Conservation (phyloP, 2,113 vertebrate species). For the Laticauda laticaudata region DNA sequence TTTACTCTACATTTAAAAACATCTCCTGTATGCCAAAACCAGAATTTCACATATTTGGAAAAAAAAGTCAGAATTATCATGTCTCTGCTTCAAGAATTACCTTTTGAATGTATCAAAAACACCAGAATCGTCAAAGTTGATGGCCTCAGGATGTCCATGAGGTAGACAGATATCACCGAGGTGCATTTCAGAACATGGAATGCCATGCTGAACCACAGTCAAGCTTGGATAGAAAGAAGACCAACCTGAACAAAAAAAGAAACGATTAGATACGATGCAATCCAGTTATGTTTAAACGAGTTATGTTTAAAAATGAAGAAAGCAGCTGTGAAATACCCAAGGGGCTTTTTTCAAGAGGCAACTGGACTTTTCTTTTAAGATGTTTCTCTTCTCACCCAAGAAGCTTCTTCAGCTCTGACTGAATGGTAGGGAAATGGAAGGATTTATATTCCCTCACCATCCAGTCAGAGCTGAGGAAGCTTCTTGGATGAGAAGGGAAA, state of each 20-base stretch:
- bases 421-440: too few relatives aligned
- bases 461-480: too few relatives aligned
- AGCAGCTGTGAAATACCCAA: not conserved
- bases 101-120: slow-evolving; percentile 99
- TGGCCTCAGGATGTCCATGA: slow-evolving; percentile 96
- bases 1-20: not conserved
- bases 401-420: too few relatives aligned
- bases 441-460: too few relatives aligned
- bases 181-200: slow-evolving; percentile 97
- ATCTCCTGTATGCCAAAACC: fast-evolving
- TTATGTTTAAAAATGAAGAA: slow-evolving; percentile 24
- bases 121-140: slow-evolving; percentile 98
- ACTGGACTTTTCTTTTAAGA: too few relatives aligned
- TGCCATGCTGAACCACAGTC: slow-evolving; percentile 98
- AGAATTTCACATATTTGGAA: not conserved
- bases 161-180: slow-evolving; percentile 95
- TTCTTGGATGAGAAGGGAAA: too few relatives aligned
- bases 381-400: too few relatives aligned
- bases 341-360: too few relatives aligned
- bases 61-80: not conserved
- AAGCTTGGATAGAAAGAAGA: slow-evolving; percentile 98
- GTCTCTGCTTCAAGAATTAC: slow-evolving; percentile 67
- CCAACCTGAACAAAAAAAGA: slow-evolving; percentile 83
- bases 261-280: slow-evolving; percentile 56
- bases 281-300: not conserved